These are phyloP conservation scores for Heteromurus nitidus DNA, from an alignment of 2,888 invertebrate genomes.

Conservation along the genomic window DNA sequence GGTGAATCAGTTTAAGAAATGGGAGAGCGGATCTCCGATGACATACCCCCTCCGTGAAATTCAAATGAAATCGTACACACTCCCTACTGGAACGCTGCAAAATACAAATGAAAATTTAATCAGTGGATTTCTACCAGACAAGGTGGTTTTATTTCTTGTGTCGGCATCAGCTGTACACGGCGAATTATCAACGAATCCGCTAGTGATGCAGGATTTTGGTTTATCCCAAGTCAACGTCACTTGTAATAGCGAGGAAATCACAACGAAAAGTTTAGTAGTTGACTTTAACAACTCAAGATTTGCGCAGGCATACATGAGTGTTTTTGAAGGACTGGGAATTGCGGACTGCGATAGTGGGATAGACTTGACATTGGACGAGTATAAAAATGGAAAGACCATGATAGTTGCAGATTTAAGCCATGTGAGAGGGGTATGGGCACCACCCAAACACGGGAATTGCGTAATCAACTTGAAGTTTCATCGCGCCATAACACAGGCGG, in stretches of 20 bases:
- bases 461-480: constrained; percentile 52
- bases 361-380: constrained; percentile 39
- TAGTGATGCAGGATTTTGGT: constrained; percentile 21
- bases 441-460: constrained; percentile 34
- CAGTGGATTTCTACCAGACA: constrained; percentile 29
- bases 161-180: constrained; percentile 19
- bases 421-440: too few species aligned
- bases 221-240: background rate
- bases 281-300: constrained; percentile 28
- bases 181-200: constrained; percentile 5
- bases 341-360: constrained; percentile 6
- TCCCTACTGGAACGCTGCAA: background rate
- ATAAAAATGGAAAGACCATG: constrained; percentile 17
- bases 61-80: constrained; percentile 29
- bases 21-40: constrained; percentile 1
- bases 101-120: constrained; percentile 17
- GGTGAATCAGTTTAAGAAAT: background rate
- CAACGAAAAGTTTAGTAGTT: background rate
- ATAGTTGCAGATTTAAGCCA: constrained; percentile 48
- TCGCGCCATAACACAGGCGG: constrained; percentile 4
- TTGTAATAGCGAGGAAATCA: constrained; percentile 18
- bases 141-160: background rate
- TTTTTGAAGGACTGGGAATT: constrained; percentile 6
- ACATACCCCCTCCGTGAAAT: constrained; percentile 21
- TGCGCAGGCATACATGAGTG: background rate